Base-by-base conservation (phyloP, 2,888 invertebrate species). In the Gryllus longicercus region DNA sequence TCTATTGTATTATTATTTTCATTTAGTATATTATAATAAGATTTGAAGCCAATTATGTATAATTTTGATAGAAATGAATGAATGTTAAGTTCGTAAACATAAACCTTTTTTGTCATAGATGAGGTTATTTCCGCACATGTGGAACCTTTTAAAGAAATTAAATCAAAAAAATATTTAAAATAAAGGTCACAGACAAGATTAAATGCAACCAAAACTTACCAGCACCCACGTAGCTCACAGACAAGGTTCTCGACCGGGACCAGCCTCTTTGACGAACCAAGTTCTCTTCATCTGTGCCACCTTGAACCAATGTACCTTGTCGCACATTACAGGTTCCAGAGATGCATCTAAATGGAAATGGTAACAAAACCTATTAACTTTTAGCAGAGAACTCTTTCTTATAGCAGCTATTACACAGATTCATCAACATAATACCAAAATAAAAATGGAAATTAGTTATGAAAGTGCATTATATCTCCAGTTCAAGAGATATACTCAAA, bases 191-290 rank as follows among this genome's bases (percentile, higher is more conserved):
- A 38, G 38, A 38, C 4, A 38, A 8, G 38, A 38, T 38, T 5
- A 38, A 38, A 38, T 38, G 38, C 38, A 38, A 8, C 38, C 38
- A 38, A 76, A 18, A 14, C 78, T 76, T 80, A 81, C 81, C 82
- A 74, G 84, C 84, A 51, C 85, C 85, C 21, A 92, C 92, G 87
- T 95, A 96, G 85, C 95, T 95, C 80, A 96, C 95, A 80, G 96
- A 96, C 84, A 96, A 90, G 80, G 96, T 96, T 84, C 97, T 91
- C 76, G 96, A 95, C 82, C 96, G 91, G 51, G 96, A 95, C 96
- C 96, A 96, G 83, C 94, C 93, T 85, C 93, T 90, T 87, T 93
- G 91, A 86, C 90, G 88, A 1, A 90, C 90, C 51, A 90, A 86
- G 84, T 90, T 91, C 83, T 92, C 92, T 85, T 91, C 92, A 82